Conservation (phyloP, 2,113 vertebrate genomes). For the Mormoops blainvillei region DNA sequence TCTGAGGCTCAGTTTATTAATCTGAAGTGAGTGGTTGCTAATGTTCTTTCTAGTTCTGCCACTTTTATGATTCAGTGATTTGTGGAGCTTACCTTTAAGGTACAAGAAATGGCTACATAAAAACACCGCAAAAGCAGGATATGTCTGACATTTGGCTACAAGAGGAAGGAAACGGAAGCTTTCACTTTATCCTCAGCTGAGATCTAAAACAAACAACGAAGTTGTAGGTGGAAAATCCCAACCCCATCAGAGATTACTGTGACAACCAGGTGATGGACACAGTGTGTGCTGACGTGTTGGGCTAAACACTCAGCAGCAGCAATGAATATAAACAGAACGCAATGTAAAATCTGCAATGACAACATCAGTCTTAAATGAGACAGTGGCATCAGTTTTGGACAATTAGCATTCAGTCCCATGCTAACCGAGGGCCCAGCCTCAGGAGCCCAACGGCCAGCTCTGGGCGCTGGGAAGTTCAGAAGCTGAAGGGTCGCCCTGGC, state of each 20-base stretch:
- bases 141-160: not conserved
- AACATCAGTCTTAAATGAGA: not conserved
- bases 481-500: rapidly evolving
- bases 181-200: not conserved
- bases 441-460: rapidly evolving
- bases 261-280: not conserved
- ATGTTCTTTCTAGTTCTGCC: not conserved
- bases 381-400: not conserved
- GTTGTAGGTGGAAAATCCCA: not conserved
- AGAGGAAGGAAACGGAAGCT: not conserved
- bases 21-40: not conserved
- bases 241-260: not conserved
- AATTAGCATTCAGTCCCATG: rapidly evolving
- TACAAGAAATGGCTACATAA: not conserved
- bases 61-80: not conserved
- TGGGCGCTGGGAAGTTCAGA: not conserved
- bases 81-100: slow-evolving; percentile 1
- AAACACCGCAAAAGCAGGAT: not conserved
- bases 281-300: not conserved
- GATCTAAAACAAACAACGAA: not conserved
- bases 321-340: not conserved
- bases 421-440: rapidly evolving
- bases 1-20: not conserved
- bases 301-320: not conserved
- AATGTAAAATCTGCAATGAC: not conserved